Conservation (phyloP, 2,888 invertebrate genomes). For the Girardia tigrina region DNA sequence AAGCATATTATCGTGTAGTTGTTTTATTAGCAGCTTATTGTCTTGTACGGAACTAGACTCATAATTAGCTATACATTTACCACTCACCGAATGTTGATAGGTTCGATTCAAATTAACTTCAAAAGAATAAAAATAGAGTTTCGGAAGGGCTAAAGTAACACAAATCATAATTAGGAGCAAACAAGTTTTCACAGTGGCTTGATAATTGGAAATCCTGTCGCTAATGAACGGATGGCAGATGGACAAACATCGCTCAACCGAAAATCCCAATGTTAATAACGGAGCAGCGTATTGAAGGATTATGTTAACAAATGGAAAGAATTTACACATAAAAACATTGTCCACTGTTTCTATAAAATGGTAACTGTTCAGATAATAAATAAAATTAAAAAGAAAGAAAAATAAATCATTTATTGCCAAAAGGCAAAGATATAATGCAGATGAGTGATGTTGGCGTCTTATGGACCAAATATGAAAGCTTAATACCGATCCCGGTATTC, state of each 20-base stretch:
- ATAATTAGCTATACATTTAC: not conserved
- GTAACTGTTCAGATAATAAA: not conserved
- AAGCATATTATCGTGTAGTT: not conserved
- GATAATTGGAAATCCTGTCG: not conserved
- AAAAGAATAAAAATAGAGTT: not conserved
- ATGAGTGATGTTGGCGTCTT: not conserved
- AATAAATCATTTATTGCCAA: not conserved
- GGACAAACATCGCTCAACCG: not conserved
- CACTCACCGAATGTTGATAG: not conserved
- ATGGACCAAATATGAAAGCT: slow-evolving; percentile 3
- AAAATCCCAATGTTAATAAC: slow-evolving; percentile 16
- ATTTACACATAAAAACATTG: not conserved
- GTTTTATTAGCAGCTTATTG: not conserved
- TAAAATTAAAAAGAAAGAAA: not conserved
- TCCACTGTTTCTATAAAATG: not conserved
- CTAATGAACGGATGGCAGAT: slow-evolving; percentile 10
- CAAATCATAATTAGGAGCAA: not conserved
- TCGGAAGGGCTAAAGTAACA: not conserved
- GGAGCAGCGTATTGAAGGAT: not conserved
- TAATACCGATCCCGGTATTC: not conserved
- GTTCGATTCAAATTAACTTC: no score
- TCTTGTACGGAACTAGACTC: not conserved
- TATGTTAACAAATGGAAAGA: not conserved
- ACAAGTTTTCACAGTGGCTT: not conserved
- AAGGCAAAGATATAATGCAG: not conserved